These are phyloP conservation scores for Tragelaphus buxtoni DNA, from an alignment of 2,113 vertebrate genomes.

Conservation along the genomic window DNA sequence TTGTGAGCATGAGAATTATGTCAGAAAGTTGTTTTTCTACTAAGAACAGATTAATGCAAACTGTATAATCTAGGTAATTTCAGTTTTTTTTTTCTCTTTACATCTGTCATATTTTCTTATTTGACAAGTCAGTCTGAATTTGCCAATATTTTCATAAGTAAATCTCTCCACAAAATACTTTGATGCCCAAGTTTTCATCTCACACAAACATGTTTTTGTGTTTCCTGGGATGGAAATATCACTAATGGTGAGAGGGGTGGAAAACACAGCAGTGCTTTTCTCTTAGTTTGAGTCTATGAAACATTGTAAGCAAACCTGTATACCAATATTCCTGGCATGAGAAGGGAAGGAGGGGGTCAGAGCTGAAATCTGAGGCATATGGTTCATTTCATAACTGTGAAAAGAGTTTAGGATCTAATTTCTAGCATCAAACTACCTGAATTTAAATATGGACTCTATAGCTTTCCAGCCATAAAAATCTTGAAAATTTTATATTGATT, in stretches of 20 bases:
- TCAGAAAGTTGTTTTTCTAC: not conserved
- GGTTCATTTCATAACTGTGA: not conserved
- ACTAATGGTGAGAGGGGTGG: not conserved
- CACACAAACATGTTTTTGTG: not conserved
- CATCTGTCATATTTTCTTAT: slow-evolving; percentile 9
- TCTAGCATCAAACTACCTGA: not conserved
- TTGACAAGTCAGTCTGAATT: not conserved
- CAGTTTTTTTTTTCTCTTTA: not conserved
- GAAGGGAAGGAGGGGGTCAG: not conserved
- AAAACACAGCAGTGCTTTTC: not conserved
- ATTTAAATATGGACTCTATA: not conserved
- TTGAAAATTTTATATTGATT: not conserved
- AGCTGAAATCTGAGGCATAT: not conserved
- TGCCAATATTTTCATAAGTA: not conserved
- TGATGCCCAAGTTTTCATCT: not conserved
- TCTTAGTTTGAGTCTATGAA: not conserved
- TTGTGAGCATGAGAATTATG: not conserved
- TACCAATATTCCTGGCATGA: not conserved
- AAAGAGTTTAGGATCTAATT: not conserved
- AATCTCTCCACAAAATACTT: not conserved
- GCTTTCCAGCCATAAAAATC: not conserved
- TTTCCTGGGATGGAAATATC: slow-evolving; percentile 9
- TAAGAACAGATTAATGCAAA: not conserved
- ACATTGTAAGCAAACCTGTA: not conserved
- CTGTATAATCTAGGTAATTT: not conserved